phyloP scores from a whole-genome alignment of 1,140 invertebrate genomes.

The Aphelinus certus region DNA sequence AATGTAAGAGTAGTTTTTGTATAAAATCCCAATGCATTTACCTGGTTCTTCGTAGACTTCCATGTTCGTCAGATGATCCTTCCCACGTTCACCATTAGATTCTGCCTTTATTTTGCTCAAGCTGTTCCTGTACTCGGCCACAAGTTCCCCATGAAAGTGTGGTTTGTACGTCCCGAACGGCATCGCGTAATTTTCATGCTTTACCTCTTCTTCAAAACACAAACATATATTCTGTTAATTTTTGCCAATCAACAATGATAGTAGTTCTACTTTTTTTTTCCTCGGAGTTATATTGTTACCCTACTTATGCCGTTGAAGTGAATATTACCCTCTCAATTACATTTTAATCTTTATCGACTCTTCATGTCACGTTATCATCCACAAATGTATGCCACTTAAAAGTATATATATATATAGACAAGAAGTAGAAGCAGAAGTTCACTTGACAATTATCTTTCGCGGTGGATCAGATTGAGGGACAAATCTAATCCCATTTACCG shows the following conservation, averaged over 20 bases:
- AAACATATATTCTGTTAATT: neutral
- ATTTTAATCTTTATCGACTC: too few relatives aligned
- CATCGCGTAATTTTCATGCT: slow-evolving; percentile 49
- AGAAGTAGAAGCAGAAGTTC: neutral
- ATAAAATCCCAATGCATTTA: slow-evolving; percentile 28
- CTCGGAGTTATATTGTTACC: too few relatives aligned
- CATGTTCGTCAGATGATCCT: slow-evolving; percentile 39
- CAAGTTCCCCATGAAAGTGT: slow-evolving; percentile 52
- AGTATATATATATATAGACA: neutral
- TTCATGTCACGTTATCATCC: too few relatives aligned
- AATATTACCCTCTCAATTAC: too few relatives aligned
- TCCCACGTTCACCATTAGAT: slow-evolving; percentile 38
- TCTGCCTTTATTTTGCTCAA: slow-evolving; percentile 49
- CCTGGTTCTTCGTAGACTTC: slow-evolving; percentile 55
- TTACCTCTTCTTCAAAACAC: slow-evolving; percentile 32
- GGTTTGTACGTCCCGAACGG: slow-evolving; percentile 54
- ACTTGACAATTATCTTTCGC: neutral
- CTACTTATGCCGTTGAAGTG: too few relatives aligned
- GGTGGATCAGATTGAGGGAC: neutral
- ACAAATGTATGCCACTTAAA: too few relatives aligned
- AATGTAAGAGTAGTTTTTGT: neutral
- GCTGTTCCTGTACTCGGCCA: slow-evolving; percentile 51
- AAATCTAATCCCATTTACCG: neutral
- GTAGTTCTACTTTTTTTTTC: too few relatives aligned
- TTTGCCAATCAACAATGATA: neutral